Evolutionary conservation across 2,888 invertebrate genomes (phyloP).

Genomic region (Ochropleura plecta): DNA sequence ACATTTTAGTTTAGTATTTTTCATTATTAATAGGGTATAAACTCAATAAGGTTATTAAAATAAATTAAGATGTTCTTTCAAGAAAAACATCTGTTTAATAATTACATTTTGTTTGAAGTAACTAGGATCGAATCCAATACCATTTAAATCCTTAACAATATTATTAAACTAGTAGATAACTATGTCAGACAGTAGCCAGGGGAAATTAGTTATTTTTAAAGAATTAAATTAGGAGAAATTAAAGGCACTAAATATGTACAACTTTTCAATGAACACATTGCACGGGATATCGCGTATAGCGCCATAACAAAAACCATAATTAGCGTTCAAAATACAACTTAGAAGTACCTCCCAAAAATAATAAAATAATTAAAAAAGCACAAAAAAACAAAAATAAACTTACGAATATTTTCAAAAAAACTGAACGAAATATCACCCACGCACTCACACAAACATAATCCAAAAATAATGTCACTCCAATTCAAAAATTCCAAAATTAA

Average conservation of each 20-base stretch:
- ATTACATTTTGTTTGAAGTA: background rate
- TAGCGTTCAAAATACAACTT: too few species aligned
- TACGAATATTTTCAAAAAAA: conserved; percentile 47
- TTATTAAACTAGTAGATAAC: background rate
- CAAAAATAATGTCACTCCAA: conserved; percentile 31
- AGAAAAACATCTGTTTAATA: too few species aligned
- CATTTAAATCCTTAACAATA: background rate
- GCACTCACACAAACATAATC: conserved; percentile 60
- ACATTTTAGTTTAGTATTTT: too few species aligned
- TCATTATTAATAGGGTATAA: too few species aligned
- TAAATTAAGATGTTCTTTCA: background rate
- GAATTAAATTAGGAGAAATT: too few species aligned
- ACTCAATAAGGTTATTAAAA: too few species aligned
- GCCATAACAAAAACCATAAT: too few species aligned
- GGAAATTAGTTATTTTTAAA: too few species aligned
- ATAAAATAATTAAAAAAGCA: background rate
- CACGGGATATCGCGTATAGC: too few species aligned
- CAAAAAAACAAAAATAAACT: conserved; percentile 41
- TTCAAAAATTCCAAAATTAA: conserved; percentile 43
- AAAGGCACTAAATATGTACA: too few species aligned
- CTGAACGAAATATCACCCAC: conserved; percentile 41
- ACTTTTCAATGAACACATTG: too few species aligned
- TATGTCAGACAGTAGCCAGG: too few species aligned
- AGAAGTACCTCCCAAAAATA: background rate
- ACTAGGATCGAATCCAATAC: background rate